phyloP scores from a whole-genome alignment of 2,113 vertebrate species.

The Notiomystis cincta region DNA sequence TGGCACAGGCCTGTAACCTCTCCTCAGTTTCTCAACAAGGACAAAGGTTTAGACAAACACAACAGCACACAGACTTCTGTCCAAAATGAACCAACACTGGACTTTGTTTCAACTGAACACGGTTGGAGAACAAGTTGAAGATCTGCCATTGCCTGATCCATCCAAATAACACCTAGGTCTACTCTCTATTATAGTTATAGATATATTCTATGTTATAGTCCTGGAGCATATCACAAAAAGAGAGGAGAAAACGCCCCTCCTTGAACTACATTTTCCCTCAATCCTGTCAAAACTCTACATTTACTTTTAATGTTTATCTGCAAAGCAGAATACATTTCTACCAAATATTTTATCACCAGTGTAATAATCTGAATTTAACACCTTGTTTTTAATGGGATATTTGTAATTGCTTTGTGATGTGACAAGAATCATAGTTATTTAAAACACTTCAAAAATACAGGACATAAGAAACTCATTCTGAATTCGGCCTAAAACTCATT shows the following conservation, averaged over 20 bases:
- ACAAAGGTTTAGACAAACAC: conserved; percentile 2
- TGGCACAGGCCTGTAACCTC: neutral
- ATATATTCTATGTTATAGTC: neutral
- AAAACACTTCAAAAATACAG: neutral
- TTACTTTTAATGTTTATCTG: neutral
- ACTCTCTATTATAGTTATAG: neutral
- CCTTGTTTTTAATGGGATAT: neutral
- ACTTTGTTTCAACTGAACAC: neutral
- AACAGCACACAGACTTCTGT: neutral
- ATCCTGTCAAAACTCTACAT: neutral
- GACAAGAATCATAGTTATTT: neutral
- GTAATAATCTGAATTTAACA: neutral
- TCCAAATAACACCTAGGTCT: neutral
- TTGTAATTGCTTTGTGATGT: neutral
- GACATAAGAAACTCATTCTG: neutral
- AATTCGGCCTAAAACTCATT: neutral
- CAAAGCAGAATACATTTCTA: neutral
- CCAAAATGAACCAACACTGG: neutral
- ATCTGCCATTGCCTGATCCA: neutral
- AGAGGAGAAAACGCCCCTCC: rapidly evolving
- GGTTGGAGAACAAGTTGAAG: neutral
- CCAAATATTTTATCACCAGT: neutral
- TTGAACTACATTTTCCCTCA: neutral
- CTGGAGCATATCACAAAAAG: neutral
- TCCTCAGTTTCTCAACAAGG: neutral